Conservation (phyloP, 2,113 vertebrate genomes). For the Gavialis gangeticus region DNA sequence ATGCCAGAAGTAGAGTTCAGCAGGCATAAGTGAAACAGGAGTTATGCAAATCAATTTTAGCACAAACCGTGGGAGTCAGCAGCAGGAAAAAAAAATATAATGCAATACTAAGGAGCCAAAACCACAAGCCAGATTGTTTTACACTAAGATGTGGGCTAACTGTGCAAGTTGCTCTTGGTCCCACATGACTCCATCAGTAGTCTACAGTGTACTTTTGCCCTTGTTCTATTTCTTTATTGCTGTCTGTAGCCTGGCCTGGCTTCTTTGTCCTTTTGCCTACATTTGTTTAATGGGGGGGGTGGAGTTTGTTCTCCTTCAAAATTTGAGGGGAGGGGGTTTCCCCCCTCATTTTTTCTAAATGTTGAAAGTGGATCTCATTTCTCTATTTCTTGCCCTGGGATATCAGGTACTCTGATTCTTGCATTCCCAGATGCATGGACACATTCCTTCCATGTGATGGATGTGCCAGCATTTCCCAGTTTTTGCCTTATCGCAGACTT, state of each 20-base stretch:
- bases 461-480: slow-evolving; percentile 20
- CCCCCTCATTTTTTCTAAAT: slow-evolving; percentile 5
- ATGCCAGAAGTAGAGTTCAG: neutral
- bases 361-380: slow-evolving; percentile 42
- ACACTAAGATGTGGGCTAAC: neutral
- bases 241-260: slow-evolving; percentile 1
- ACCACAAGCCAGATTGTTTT: neutral
- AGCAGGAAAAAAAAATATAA: neutral
- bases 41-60: neutral
- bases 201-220: neutral
- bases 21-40: neutral
- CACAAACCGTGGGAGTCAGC: neutral
- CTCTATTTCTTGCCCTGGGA: neutral
- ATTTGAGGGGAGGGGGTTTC: neutral
- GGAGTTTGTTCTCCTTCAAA: slow-evolving; percentile 26
- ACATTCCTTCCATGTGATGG: slow-evolving; percentile 45
- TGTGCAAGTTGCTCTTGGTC: neutral
- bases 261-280: slow-evolving; percentile 46
- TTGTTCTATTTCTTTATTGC: neutral
- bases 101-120: neutral
- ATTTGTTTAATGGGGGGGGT: neutral
- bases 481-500: slow-evolving; percentile 4
- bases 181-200: neutral
- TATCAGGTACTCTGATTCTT: slow-evolving; percentile 46
- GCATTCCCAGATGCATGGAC: slow-evolving; percentile 34